These are phyloP conservation scores for Meloidogyne chitwoodi DNA, from an alignment of 1,140 invertebrate genomes.

Conservation along the genomic window DNA sequence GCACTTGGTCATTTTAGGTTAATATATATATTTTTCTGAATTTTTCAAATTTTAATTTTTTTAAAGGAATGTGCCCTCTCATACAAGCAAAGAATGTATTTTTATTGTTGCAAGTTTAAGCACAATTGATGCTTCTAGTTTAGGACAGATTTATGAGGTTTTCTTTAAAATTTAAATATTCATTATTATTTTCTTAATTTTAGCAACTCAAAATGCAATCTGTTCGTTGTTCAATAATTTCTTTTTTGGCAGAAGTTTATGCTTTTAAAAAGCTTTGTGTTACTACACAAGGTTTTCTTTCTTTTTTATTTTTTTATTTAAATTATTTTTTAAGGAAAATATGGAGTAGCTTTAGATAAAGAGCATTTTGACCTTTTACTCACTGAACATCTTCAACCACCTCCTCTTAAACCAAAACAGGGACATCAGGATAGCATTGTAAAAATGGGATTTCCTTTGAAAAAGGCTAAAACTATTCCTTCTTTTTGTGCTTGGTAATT, in stretches of 20 bases:
- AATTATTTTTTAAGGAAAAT: constrained; percentile 27
- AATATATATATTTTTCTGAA: constrained; percentile 18
- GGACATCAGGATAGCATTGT: constrained; percentile 30
- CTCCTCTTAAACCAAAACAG: constrained; percentile 8
- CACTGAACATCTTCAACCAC: constrained; percentile 29
- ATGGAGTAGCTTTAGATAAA: constrained; percentile 32
- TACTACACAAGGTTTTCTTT: constrained; percentile 23
- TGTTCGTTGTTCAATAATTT: constrained; percentile 32
- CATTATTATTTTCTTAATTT: constrained; percentile 6
- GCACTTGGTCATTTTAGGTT: constrained; percentile 21
- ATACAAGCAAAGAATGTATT: constrained; percentile 35
- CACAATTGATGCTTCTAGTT: constrained; percentile 21
- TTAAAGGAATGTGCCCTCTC: constrained; percentile 20
- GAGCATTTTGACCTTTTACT: constrained; percentile 29
- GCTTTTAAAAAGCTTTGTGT: constrained; percentile 28
- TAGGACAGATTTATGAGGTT: constrained; percentile 20
- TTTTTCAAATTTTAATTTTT: constrained; percentile 12
- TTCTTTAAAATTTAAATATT: background rate
- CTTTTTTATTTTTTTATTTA: background rate
- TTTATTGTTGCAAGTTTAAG: constrained; percentile 21
- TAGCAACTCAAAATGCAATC: constrained; percentile 29
- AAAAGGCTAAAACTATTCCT: background rate
- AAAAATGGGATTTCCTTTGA: constrained; percentile 25
- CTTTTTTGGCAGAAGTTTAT: constrained; percentile 27
- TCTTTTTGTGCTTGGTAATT: constrained; percentile 33